Conservation (phyloP, 2,113 vertebrate species). For the Colaptes auratus region DNA sequence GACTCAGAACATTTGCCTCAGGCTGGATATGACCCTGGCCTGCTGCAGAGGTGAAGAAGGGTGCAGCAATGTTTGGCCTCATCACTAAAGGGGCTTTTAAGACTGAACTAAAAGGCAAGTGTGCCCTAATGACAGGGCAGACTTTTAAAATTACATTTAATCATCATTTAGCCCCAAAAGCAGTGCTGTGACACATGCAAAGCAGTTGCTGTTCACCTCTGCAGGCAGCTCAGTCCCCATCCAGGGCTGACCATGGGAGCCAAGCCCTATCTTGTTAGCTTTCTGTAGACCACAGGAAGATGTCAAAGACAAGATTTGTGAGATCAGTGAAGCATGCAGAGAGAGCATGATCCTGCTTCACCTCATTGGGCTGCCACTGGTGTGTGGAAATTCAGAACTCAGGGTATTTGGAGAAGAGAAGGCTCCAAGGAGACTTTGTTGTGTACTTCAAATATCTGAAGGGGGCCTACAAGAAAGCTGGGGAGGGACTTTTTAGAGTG, state of each 20-base stretch:
- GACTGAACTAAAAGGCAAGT: background rate
- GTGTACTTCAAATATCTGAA: too few relatives aligned
- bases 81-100: background rate
- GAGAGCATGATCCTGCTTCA: background rate
- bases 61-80: background rate
- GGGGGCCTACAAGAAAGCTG: too few relatives aligned
- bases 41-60: background rate
- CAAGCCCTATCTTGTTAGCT: background rate
- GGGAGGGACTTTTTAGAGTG: too few relatives aligned
- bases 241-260: rapidly evolving
- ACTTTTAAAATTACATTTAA: background rate
- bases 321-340: background rate
- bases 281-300: background rate
- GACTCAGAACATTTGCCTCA: background rate
- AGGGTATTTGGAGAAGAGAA: too few relatives aligned
- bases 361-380: background rate
- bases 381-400: background rate
- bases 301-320: background rate
- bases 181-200: background rate
- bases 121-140: background rate
- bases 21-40: background rate
- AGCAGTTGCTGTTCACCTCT: background rate
- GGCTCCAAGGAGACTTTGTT: too few relatives aligned
- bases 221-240: background rate
- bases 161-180: background rate